phyloP scores from a whole-genome alignment of 2,888 invertebrate species.

The Pollenia angustigena region DNA sequence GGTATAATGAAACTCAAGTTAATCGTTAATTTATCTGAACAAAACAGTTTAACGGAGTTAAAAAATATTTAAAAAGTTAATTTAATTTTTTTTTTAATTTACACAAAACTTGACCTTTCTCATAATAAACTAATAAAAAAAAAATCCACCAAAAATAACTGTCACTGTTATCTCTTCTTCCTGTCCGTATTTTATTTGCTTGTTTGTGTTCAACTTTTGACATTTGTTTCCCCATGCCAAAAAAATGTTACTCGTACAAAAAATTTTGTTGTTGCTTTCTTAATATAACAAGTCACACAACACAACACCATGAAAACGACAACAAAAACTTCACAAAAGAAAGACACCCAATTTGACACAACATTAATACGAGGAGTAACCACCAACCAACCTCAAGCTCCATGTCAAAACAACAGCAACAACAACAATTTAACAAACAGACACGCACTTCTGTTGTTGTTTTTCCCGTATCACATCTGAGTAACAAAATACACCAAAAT shows the following conservation, averaged over 20 bases:
- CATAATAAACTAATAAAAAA: neutral
- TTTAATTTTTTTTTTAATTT: neutral
- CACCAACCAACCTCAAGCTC: conserved; percentile 53
- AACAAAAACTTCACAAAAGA: conserved; percentile 48
- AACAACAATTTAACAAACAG: conserved; percentile 41
- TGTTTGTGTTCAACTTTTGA: conserved; percentile 46
- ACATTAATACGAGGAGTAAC: conserved; percentile 53
- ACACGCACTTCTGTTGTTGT: conserved; percentile 59
- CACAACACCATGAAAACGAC: conserved; percentile 7
- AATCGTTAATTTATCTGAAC: neutral
- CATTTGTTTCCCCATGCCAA: conserved; percentile 46
- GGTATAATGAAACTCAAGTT: too few species aligned
- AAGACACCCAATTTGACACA: conserved; percentile 66
- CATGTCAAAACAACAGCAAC: conserved; percentile 61
- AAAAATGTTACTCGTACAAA: conserved; percentile 17
- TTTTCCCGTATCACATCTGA: conserved; percentile 8
- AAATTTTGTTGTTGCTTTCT: conserved; percentile 6
- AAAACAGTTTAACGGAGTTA: neutral
- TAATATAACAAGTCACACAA: conserved; percentile 50
- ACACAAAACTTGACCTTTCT: conserved; percentile 18
- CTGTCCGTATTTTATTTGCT: conserved; percentile 12
- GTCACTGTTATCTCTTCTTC: neutral
- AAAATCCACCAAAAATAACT: neutral
- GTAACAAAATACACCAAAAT: conserved; percentile 58
- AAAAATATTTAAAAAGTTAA: too few species aligned